Evolutionary conservation across 2,888 invertebrate genomes (phyloP).

Genomic region (Papilio elwesi): DNA sequence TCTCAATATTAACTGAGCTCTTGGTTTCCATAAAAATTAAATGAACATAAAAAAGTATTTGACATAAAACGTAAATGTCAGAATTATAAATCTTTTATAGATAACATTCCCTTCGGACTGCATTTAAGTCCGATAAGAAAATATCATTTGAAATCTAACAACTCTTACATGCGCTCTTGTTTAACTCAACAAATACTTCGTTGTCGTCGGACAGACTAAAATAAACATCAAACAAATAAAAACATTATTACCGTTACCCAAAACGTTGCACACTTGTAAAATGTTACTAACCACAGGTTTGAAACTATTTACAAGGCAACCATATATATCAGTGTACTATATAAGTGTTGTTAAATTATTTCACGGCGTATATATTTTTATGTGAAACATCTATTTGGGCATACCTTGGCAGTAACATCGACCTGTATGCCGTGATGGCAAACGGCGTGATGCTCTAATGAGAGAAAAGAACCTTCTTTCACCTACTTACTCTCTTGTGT

Average conservation of each 20-base stretch:
- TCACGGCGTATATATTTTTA: no score
- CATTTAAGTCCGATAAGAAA: conserved; percentile 7
- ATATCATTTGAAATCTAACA: conserved; percentile 1
- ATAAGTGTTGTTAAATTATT: no score
- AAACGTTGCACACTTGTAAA: background rate
- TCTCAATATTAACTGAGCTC: background rate
- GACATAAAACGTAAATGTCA: background rate
- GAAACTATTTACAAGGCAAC: background rate
- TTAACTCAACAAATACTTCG: background rate
- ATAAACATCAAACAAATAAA: background rate
- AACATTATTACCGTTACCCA: no score
- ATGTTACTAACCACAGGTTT: background rate
- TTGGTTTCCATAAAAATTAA: background rate
- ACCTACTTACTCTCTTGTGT: no score
- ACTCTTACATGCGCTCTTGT: background rate
- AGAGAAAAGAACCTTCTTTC: no score
- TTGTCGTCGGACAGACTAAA: background rate
- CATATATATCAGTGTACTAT: no score
- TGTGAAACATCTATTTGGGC: no score
- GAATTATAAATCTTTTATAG: background rate
- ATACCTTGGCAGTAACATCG: no score
- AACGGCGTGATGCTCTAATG: no score
- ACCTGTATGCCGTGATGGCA: no score
- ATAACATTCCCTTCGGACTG: conserved; percentile 20
- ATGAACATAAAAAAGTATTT: background rate